phyloP scores from a whole-genome alignment of 2,888 invertebrate genomes.

The Darwinula stevensoni region DNA sequence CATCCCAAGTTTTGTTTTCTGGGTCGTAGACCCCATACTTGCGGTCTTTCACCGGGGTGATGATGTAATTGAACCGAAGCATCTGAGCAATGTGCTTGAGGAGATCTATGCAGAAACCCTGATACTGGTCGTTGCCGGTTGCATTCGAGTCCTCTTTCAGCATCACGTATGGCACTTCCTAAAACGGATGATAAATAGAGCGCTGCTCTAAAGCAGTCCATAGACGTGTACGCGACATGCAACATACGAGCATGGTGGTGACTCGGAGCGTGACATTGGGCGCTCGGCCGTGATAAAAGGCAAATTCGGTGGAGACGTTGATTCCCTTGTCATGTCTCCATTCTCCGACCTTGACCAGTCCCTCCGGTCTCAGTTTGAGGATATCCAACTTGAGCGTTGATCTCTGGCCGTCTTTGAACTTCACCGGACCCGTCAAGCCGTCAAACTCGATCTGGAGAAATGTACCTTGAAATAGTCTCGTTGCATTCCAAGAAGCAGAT shows the following conservation, averaged over 20 bases:
- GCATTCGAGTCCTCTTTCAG: constrained; percentile 44
- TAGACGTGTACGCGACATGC: not conserved
- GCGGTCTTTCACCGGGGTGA: constrained; percentile 50
- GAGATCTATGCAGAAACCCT: constrained; percentile 21
- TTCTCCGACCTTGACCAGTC: constrained; percentile 45
- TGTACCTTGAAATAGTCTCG: no score
- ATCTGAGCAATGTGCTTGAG: constrained; percentile 48
- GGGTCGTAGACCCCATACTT: constrained; percentile 72
- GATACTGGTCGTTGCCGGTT: constrained; percentile 54
- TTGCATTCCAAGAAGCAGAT: no score
- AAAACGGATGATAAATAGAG: no score
- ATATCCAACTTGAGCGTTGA: constrained; percentile 58
- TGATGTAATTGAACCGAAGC: constrained; percentile 61
- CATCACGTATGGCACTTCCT: constrained; percentile 80
- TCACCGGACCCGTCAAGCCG: constrained; percentile 59
- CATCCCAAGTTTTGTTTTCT: constrained; percentile 64
- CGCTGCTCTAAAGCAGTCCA: no score
- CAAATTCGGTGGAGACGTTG: constrained; percentile 50
- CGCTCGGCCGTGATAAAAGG: constrained; percentile 48
- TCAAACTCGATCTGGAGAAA: constrained; percentile 36
- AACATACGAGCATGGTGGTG: constrained; percentile 57
- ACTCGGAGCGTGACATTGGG: constrained; percentile 64
- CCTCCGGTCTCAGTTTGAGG: constrained; percentile 44
- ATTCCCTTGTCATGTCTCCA: constrained; percentile 47
- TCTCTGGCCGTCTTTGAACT: constrained; percentile 54